phyloP scores from a whole-genome alignment of 2,888 invertebrate genomes.

The Pimpla rufipes region DNA sequence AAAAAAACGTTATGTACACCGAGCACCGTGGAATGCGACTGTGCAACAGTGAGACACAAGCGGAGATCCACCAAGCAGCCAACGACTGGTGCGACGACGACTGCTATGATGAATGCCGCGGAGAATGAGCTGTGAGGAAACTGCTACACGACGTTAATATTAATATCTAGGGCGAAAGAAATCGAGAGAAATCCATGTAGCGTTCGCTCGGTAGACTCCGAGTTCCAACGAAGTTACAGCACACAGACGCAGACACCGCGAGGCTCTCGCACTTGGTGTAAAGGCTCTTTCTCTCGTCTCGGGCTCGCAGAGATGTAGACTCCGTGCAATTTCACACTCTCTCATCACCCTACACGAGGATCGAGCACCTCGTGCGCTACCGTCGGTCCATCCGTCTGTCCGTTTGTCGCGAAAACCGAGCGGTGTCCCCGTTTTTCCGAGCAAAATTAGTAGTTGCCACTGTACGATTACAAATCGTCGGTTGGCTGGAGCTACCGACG shows the following conservation, averaged over 20 bases:
- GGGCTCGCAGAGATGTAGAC: slow-evolving; percentile 65
- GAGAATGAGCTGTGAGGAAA: slow-evolving; percentile 29
- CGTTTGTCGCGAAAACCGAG: slow-evolving; percentile 31
- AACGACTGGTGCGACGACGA: slow-evolving; percentile 5
- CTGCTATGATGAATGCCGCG: slow-evolving; percentile 5
- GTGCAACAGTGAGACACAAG: neutral
- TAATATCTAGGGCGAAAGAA: slow-evolving; percentile 69
- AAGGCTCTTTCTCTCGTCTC: slow-evolving; percentile 62
- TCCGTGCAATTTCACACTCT: slow-evolving; percentile 67
- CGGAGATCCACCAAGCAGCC: neutral
- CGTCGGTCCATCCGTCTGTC: slow-evolving; percentile 9
- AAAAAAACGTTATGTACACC: neutral
- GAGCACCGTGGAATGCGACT: slow-evolving; percentile 7
- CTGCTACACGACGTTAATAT: slow-evolving; percentile 55
- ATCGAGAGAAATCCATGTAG: slow-evolving; percentile 68
- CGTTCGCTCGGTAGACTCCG: slow-evolving; percentile 43
- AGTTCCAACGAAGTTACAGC: slow-evolving; percentile 62
- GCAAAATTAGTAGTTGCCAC: too few relatives aligned
- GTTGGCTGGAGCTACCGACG: too few relatives aligned
- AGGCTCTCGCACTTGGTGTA: slow-evolving; percentile 53
- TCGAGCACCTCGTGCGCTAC: slow-evolving; percentile 4
- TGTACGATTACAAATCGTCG: too few relatives aligned
- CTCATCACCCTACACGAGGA: slow-evolving; percentile 38
- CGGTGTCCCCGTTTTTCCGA: slow-evolving; percentile 58
- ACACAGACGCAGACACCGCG: slow-evolving; percentile 35